Conservation (phyloP, 2,113 vertebrate genomes). For the Hippocampus comes region DNA sequence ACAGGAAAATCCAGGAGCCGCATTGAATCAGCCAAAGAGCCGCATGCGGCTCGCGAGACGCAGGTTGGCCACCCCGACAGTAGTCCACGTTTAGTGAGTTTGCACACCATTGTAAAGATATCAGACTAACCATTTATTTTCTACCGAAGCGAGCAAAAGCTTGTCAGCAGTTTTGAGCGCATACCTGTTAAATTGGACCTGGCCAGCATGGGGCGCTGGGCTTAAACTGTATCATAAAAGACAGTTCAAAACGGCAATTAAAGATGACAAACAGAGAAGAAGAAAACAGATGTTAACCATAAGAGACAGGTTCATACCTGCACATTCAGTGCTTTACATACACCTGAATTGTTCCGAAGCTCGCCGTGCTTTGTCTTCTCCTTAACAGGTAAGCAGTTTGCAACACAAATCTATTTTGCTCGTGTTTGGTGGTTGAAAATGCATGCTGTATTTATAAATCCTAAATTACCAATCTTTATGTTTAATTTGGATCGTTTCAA, state of each 20-base stretch:
- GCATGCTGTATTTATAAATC: too few relatives aligned
- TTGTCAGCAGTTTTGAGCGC: not conserved
- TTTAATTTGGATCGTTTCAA: not conserved
- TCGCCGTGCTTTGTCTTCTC: not conserved
- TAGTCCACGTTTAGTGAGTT: too few relatives aligned
- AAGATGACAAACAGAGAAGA: not conserved
- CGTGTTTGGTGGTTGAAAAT: not conserved
- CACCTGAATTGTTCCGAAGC: not conserved
- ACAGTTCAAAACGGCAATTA: not conserved
- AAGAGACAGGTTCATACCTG: too few relatives aligned
- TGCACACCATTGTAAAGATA: too few relatives aligned
- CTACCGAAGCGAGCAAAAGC: not conserved
- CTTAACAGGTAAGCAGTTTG: not conserved
- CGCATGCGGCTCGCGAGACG: too few relatives aligned
- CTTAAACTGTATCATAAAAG: not conserved
- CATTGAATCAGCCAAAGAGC: too few relatives aligned
- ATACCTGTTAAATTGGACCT: not conserved
- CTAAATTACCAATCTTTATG: not conserved
- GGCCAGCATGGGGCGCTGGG: not conserved
- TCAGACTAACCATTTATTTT: not conserved
- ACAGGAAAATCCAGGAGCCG: too few relatives aligned
- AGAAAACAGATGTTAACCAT: not conserved
- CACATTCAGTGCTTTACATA: not conserved
- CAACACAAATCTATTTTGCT: not conserved
- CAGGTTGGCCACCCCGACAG: too few relatives aligned